Evolutionary conservation across 2,113 vertebrate species (phyloP), one percentile per base, ranked within the genome.

Genomic region (Trichechus manatus): DNA sequence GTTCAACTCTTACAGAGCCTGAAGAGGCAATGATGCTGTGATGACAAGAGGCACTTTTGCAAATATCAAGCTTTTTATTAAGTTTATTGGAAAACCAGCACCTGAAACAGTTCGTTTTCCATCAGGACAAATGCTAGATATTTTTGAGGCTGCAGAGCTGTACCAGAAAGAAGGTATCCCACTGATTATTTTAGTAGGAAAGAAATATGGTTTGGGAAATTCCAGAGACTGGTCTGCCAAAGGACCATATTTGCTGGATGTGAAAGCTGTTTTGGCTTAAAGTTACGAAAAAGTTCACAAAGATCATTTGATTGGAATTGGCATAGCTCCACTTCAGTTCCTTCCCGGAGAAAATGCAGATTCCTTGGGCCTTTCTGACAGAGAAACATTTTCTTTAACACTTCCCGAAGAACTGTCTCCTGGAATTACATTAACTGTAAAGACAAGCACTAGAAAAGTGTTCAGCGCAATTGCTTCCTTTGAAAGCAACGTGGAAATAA

Each of bases 41-140:
- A 99, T 99, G 99, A 99, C 99, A 50, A 99, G 99, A 98, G 99
- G 99, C 53, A 99, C 99, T 0, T 99, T 99, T 87, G 99, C 99
- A 94, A 99, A 99, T 97, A 99, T 99, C 98, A 99, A 99, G 94
- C 99, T 99, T 90, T 98, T 99, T 15, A 99, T 99, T 93, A 99
- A 99, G 77, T 99, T 99, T 92, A 98, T 99, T 85, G 99, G 99
- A 95, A 99, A 99, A 97, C 98, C 99, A 1, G 99, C 99, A 74
- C 99, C 99, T 23, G 99, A 99, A 98, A 99, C 99, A 70, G 80
- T 99, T 96, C 99, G 99, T 98, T 99, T 99, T 91, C 99, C 99
- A 5, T 99, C 99, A 22, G 99, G 99, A 97, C 99, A 99, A 97
- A 99, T 97, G 99, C 98, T 99, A 95, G 99, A 99, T 93, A 99